Percentiles rank a stretch among this genome's conserved stretches.
Conservation (phyloP, 2,113 vertebrate species). For the Podarcis raffonei region DNA sequence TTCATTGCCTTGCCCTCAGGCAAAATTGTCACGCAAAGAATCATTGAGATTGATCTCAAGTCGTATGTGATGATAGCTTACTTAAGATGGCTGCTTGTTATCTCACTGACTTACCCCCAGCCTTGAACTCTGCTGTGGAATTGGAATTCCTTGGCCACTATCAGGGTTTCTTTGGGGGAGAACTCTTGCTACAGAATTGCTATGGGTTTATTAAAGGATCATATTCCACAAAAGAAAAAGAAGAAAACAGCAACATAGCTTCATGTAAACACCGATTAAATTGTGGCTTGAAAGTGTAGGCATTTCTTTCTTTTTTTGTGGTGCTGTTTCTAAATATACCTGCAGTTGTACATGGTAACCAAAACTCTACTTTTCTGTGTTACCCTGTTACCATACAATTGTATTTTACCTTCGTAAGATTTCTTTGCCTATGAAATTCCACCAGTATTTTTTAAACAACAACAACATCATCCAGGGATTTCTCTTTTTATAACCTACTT, state of each 20-base stretch:
- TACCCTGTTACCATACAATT: accelerated
- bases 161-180: not conserved
- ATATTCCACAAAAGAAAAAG: not conserved
- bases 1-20: conserved; percentile 48
- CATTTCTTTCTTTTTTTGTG: not conserved
- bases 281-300: not conserved
- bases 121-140: conserved; percentile 19
- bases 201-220: not conserved
- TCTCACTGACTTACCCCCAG: conserved; percentile 45
- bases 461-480: too few relatives aligned
- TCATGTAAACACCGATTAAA: not conserved
- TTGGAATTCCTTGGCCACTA: conserved; percentile 28
- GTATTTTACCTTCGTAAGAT: not conserved
- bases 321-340: accelerated
- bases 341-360: not conserved
- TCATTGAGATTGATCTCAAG: conserved; percentile 59
- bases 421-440: too few relatives aligned
- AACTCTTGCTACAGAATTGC: not conserved
- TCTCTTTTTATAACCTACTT: too few relatives aligned
- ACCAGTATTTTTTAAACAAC: too few relatives aligned
- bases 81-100: conserved; percentile 42
- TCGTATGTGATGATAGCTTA: conserved; percentile 51
- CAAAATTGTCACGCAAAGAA: conserved; percentile 59
- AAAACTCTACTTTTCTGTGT: not conserved
- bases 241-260: not conserved